Conservation (phyloP, 2,888 invertebrate species). For the Holacanthella duospinosa region DNA sequence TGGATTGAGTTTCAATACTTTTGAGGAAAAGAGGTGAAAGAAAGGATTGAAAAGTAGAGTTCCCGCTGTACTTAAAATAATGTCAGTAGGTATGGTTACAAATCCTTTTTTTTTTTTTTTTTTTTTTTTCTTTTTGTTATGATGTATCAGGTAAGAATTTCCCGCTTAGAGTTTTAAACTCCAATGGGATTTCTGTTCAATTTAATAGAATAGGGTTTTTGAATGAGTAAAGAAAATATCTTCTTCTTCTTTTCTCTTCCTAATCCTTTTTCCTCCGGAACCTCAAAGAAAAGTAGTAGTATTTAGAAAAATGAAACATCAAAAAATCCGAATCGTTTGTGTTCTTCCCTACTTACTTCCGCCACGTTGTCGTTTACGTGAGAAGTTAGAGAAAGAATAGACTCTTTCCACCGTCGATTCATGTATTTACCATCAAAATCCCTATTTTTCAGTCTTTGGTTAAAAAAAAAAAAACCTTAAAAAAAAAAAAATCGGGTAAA, state of each 20-base stretch:
- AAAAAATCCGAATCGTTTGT: not conserved
- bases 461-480: not conserved
- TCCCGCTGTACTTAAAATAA: too few species aligned
- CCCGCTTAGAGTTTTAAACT: too few species aligned
- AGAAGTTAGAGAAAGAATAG: not conserved
- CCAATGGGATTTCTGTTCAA: too few species aligned
- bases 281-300: not conserved
- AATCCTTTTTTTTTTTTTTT: too few species aligned
- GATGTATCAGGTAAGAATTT: too few species aligned
- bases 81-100: too few species aligned
- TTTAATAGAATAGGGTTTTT: too few species aligned
- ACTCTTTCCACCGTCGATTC: not conserved
- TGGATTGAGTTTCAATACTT: too few species aligned
- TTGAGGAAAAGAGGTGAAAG: too few species aligned
- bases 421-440: conserved; percentile 4
- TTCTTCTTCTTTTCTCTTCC: not conserved
- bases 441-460: not conserved
- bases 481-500: not conserved
- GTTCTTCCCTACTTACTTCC: not conserved
- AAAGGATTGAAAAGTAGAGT: too few species aligned
- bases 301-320: not conserved
- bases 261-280: not conserved
- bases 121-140: too few species aligned
- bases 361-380: not conserved
- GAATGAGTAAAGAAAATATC: not conserved